Evolutionary conservation across 2,113 vertebrate species (phyloP), one percentile per base, ranked within the genome.

Genomic region (Polypterus senegalus): DNA sequence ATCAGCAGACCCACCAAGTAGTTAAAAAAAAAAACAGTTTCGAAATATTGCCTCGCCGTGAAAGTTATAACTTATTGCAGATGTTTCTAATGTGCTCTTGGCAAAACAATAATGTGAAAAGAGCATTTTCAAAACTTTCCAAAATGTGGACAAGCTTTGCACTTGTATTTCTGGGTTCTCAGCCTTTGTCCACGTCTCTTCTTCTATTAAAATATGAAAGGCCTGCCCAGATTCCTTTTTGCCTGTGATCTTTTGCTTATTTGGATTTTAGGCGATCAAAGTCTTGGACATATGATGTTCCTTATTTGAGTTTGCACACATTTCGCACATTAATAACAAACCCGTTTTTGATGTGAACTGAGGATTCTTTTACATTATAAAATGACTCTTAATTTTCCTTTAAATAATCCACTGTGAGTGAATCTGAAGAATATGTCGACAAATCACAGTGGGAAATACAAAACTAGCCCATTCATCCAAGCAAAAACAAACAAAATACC

Each of bases 221-320:
- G 56, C 61, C 60, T 64, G 62, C 62, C 61, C 47, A n/a, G 49
- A 49, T 11, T 69, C 46, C 60, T 71, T 69, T 76, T 80, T 71
- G 78, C 59, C 9, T 76, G 81, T 79, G n/a, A 27, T 57, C 27
- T 59, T 74, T 73, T 69, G 74, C 76, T 81, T 82, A 81, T 83
- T 82, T 82, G 74, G 78, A 83, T 79, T 77, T 76, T 74, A 63
- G 68, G 10, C 74, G 81, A 85, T 86, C 83, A 85, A 85, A 87
- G 83, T 69, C 69, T 9, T 69, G 71, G 77, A 76, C 75, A 76
- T 76, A 77, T 76, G 81, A 77, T 77, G 58, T 69, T 67, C 77
- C 83, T 82, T 83, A 85, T 87, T 86, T 85, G 81, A 86, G 84
- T 86, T 82, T 82, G 78, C 78, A 81, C 78, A 74, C 73, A 76